These are phyloP conservation scores for Hypocryptadius cinnamomeus DNA, from an alignment of 2,113 vertebrate species.

Conservation along the genomic window DNA sequence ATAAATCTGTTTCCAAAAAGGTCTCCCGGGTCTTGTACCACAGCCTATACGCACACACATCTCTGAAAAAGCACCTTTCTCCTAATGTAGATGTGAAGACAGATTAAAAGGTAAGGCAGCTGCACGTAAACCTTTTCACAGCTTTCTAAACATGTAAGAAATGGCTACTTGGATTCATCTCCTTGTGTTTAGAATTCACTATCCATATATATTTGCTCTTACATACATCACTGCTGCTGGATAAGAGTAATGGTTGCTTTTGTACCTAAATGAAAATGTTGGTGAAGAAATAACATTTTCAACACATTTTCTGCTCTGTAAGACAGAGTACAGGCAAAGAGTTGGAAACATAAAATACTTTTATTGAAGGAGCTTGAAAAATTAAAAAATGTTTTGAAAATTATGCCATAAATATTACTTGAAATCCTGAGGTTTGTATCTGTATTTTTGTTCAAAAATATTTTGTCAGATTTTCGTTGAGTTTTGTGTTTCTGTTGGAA, in stretches of 20 bases:
- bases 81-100: neutral
- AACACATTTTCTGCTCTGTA: constrained; percentile 32
- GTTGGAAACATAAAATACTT: neutral
- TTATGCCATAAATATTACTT: neutral
- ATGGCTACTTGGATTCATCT: neutral
- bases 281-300: constrained; percentile 38
- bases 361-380: neutral
- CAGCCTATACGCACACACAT: fast-evolving
- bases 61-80: neutral
- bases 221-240: neutral
- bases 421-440: neutral
- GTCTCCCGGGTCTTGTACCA: neutral
- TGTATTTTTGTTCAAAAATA: neutral
- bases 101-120: neutral
- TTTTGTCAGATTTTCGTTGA: neutral
- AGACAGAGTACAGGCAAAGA: neutral
- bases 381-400: neutral
- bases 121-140: neutral
- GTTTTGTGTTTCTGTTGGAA: neutral
- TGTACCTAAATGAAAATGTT: constrained; percentile 44
- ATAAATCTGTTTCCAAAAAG: neutral
- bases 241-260: constrained; percentile 1
- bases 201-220: neutral
- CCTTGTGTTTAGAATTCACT: neutral
- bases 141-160: neutral